Base-by-base conservation (phyloP, 2,888 invertebrate species). In the Rhaphigaster nebulosa region DNA sequence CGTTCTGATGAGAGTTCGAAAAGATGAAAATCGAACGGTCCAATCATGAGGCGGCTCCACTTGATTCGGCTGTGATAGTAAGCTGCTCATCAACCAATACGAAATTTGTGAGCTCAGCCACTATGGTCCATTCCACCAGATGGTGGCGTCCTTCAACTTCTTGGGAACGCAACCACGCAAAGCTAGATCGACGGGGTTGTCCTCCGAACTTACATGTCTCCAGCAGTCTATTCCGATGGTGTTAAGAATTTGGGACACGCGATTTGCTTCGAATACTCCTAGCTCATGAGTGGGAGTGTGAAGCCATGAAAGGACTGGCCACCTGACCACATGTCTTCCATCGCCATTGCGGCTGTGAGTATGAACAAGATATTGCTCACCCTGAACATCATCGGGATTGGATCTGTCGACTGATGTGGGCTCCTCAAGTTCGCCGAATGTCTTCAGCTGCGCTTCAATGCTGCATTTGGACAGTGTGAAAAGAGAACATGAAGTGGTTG, bases 131-230 rank as follows among this genome's bases (percentile, higher is more conserved):
- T 41, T n/a, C n/a, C 12, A n/a, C n/a, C n/a, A n/a, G n/a, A n/a
- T n/a, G n/a, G n/a, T n/a, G n/a, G n/a, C n/a, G n/a, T n/a, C n/a
- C 23, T 70, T 6, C 1, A 90, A 45, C 88, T 88, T 76, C 4
- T 26, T 38, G 5, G 89, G 88, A 6, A 26, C 20, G 52, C 88
- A 89, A 52, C 91, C 91, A 87, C 93, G 87, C 0, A n/a, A n/a
- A n/a, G n/a, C n/a, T n/a, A n/a, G n/a, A n/a, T n/a, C n/a, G n/a
- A n/a, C n/a, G n/a, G n/a, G 93, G 90, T 93, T 93, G 15, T 92
- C 91, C n/a, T 91, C 89, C 8, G 93, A 92, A 34, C 91, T 84
- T 0, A 93, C 92, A 88, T 93, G 93, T 54, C 89, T 80, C 93
- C 93, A 93, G 29, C 90, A 89, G 1, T 88, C 89, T 29, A 87